These are phyloP conservation scores for Montipora capitata DNA, from an alignment of 92 coral and sea anemone species.

Conservation along the genomic window DNA sequence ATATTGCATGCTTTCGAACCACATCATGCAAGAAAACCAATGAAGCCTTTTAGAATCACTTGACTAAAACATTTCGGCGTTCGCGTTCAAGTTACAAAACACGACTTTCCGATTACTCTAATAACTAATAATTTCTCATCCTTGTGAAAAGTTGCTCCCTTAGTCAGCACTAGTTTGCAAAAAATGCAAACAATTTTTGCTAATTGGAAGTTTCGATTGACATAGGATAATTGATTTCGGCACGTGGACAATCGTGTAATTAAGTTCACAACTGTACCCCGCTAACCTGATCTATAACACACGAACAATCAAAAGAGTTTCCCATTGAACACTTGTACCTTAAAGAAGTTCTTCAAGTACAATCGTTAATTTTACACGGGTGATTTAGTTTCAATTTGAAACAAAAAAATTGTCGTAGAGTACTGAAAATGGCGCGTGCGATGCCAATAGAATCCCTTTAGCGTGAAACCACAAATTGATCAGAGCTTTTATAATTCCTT, in stretches of 20 bases:
- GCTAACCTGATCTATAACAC: constrained; percentile 1
- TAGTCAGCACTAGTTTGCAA: background rate
- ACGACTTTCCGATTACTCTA: background rate
- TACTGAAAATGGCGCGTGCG: constrained; percentile 9
- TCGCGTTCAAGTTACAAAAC: background rate
- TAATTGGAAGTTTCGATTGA: background rate
- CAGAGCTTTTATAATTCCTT: background rate
- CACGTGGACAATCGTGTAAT: constrained; percentile 33
- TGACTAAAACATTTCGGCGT: constrained; percentile 11
- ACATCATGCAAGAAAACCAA: background rate
- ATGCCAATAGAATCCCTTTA: background rate
- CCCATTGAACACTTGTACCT: background rate
- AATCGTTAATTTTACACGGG: background rate
- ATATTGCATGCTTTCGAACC: background rate
- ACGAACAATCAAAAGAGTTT: constrained; percentile 11
- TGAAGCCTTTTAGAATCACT: background rate
- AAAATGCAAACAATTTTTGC: background rate
- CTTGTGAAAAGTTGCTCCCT: background rate
- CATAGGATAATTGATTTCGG: constrained; percentile 9
- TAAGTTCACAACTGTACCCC: background rate
- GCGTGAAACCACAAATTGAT: background rate
- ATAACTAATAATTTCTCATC: background rate
- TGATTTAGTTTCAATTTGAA: background rate
- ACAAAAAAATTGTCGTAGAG: background rate
- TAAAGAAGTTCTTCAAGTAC: too few relatives aligned